Conservation (phyloP, 2,797 vertebrate genomes). For the Heteromormyrus szaboi region DNA sequence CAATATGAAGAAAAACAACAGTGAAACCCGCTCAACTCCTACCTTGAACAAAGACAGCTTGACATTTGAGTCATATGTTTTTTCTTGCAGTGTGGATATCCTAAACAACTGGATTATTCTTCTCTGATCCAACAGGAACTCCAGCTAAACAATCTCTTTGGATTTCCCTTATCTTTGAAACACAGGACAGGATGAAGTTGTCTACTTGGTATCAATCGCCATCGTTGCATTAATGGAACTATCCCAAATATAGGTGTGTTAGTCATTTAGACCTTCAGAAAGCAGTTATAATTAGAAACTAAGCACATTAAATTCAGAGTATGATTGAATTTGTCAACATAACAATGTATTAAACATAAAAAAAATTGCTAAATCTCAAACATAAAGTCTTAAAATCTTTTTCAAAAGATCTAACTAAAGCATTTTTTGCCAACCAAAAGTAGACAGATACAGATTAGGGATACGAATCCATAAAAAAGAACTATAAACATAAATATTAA, state of each 20-base stretch:
- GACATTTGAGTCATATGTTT: slow-evolving; percentile 12
- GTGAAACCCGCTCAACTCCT: neutral
- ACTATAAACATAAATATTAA: neutral
- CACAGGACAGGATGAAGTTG: neutral
- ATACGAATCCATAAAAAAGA: neutral
- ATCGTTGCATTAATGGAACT: neutral
- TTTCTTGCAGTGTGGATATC: neutral
- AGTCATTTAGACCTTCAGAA: neutral
- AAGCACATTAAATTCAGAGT: neutral
- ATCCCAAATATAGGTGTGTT: neutral
- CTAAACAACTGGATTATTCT: neutral
- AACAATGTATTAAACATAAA: neutral
- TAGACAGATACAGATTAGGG: neutral
- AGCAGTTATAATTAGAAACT: neutral
- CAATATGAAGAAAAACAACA: slow-evolving; percentile 11
- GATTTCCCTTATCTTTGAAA: neutral
- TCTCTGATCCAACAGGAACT: neutral
- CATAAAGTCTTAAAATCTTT: neutral
- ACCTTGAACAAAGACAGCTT: neutral
- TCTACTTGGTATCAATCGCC: neutral
- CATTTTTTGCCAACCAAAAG: neutral
- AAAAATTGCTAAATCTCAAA: neutral
- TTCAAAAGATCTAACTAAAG: neutral
- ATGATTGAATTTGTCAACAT: neutral
- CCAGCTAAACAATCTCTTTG: neutral